These are phyloP conservation scores for Calosoma granatense DNA, from an alignment of 1,140 invertebrate species.

Conservation along the genomic window DNA sequence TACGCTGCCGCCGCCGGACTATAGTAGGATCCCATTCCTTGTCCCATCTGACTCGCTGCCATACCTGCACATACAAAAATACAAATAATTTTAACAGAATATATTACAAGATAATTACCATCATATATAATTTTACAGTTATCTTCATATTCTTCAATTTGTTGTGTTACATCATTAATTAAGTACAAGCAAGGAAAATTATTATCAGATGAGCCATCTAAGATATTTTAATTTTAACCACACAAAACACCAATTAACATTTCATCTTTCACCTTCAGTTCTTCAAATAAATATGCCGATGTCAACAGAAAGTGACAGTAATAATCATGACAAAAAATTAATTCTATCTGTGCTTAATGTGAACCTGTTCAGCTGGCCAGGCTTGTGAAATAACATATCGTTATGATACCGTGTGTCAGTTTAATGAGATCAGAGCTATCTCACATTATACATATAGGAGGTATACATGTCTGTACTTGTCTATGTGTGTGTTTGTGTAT, in stretches of 20 bases:
- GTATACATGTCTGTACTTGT: too few species aligned
- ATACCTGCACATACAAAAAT: constrained; percentile 39
- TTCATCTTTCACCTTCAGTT: too few species aligned
- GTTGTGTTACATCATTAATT: background rate
- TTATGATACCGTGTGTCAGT: background rate
- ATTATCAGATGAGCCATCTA: too few species aligned
- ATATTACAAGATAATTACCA: background rate
- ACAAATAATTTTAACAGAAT: background rate
- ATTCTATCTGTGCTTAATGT: too few species aligned
- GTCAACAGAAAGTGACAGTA: background rate
- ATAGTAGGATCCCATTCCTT: constrained; percentile 52
- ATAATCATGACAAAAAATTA: too few species aligned
- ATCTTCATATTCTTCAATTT: background rate
- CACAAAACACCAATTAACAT: too few species aligned
- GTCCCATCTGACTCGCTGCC: constrained; percentile 46
- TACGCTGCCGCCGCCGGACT: constrained; percentile 51
- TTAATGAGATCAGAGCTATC: background rate
- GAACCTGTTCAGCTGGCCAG: too few species aligned
- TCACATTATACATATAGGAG: too few species aligned
- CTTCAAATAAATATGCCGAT: background rate
- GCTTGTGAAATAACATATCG: too few species aligned
- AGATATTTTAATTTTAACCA: too few species aligned
- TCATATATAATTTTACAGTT: background rate
- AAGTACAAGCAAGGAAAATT: too few species aligned
- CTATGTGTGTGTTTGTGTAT: too few species aligned